Evolutionary conservation across 2,888 invertebrate species (phyloP).

Genomic region (Selenia dentaria): DNA sequence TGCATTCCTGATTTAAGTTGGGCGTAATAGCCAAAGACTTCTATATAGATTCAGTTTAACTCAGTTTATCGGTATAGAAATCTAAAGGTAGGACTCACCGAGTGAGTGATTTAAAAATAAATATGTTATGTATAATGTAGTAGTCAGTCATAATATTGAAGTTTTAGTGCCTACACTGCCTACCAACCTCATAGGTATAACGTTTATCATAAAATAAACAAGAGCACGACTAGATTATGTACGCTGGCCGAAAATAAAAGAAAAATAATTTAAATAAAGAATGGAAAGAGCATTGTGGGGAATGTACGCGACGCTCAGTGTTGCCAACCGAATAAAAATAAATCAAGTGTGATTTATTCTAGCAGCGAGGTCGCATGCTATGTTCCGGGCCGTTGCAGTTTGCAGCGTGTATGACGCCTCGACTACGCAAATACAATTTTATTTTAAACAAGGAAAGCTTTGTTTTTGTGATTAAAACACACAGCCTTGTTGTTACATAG

Average conservation of each 20-base stretch:
- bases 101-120: no score
- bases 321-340: slow-evolving; percentile 81
- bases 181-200: no score
- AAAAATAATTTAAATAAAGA: slow-evolving; percentile 66
- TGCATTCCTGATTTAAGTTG: no score
- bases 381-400: slow-evolving; percentile 53
- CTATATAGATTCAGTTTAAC: no score
- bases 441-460: slow-evolving; percentile 32
- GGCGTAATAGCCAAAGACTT: no score
- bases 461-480: no score
- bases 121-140: no score
- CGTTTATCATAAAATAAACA: neutral
- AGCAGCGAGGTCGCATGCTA: slow-evolving; percentile 57
- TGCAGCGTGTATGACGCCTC: slow-evolving; percentile 51
- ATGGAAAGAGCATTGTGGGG: slow-evolving; percentile 55
- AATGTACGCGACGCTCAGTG: slow-evolving; percentile 55
- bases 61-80: no score
- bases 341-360: slow-evolving; percentile 80
- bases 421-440: slow-evolving; percentile 47
- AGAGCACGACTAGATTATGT: slow-evolving; percentile 12
- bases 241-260: slow-evolving; percentile 43
- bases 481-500: no score
- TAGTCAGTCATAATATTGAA: no score
- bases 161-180: no score
- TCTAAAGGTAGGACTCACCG: no score